Evolutionary conservation across 2,113 vertebrate genomes (phyloP).

Genomic region (Sapajus apella): DNA sequence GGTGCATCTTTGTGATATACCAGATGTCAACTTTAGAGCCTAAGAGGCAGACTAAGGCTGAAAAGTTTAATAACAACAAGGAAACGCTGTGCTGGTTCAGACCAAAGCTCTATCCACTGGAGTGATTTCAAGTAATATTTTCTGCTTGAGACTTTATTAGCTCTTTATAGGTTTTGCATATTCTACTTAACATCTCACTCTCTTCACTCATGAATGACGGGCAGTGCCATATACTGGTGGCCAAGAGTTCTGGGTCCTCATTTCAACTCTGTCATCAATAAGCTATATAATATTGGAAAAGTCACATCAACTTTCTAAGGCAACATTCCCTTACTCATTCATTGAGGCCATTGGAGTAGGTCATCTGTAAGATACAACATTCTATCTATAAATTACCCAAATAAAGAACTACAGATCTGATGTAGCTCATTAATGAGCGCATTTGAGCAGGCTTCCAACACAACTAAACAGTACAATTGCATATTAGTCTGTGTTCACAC

Average conservation of each 20-base stretch:
- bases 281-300: background rate
- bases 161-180: background rate
- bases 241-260: background rate
- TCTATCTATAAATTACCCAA: background rate
- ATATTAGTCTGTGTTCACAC: no score
- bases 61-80: background rate
- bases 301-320: background rate
- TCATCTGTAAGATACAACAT: background rate
- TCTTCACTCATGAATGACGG: background rate
- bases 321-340: background rate
- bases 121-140: background rate
- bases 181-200: background rate
- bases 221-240: no score
- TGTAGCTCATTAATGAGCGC: background rate
- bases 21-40: background rate
- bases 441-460: background rate
- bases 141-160: background rate
- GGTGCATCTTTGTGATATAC: constrained; percentile 74
- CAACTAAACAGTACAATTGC: rapidly evolving
- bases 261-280: background rate
- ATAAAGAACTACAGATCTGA: background rate
- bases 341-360: background rate
- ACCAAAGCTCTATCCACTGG: background rate
- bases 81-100: background rate
- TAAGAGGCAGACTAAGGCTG: background rate